Evolutionary conservation across 2,113 vertebrate species (phyloP), one percentile per base, ranked within the genome.

Genomic region (Anoplopoma fimbria): DNA sequence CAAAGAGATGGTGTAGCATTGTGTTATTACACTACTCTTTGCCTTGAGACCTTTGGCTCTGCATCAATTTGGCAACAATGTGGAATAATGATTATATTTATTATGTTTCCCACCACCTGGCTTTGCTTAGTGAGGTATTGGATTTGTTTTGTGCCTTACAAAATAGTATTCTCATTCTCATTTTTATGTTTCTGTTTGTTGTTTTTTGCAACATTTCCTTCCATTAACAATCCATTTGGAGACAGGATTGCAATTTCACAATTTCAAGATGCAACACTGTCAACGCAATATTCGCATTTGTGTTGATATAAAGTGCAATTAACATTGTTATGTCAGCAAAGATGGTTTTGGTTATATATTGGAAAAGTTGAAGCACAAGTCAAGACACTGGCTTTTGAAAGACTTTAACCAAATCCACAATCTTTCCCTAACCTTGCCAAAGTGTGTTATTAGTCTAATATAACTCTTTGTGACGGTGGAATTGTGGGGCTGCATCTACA

Each of bases 31-130:
- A 29, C 47, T 15, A 7, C 40, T 63, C 23, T 62, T 58, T 69
- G 68, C 62, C 34, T 71, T 49, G 14, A 75, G 60, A 63, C 27
- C 25, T 25, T 25, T 15, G 14, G 27, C 23, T 64, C 68, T 27
- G 49, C 6, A 57, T 69, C 40, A 53, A 17, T 36, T 63, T 62
- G 69, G 58, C 55, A 81, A 47, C 60, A 77, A 6, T 2, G 25
- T 33, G 42, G 33, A 9, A 64, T 80, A 51, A 57, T 71, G 49
- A 84, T 77, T 4, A 27, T 49, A 75, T 36, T 74, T 49, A 42
- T 72, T 77, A 21, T 5, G 49, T 73, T 65, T 77, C 45, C 71
- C 61, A 10, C 60, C 4, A n/a, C 29, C 21, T 27, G 34, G 34
- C 23, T 68, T 33, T 61, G 65, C 53, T 47, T 38, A 49, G 10